Conservation (phyloP, 2,113 vertebrate species). For the Festucalex cinctus region DNA sequence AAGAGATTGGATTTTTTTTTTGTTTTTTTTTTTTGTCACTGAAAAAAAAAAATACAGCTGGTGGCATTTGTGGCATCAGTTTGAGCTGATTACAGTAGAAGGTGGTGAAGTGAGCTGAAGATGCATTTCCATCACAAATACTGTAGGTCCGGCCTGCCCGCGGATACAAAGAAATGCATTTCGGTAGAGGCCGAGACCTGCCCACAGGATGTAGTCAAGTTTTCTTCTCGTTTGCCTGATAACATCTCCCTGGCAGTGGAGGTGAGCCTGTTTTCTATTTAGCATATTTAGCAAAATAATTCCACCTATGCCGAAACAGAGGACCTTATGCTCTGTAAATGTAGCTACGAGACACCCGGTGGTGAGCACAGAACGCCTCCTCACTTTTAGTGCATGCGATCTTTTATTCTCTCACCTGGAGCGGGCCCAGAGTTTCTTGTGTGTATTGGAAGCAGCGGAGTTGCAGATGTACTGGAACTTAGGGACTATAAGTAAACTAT, state of each 20-base stretch:
- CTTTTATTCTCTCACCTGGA: slow-evolving; percentile 52
- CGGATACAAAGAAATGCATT: slow-evolving; percentile 36
- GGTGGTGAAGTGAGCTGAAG: slow-evolving; percentile 70
- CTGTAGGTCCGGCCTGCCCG: slow-evolving; percentile 53
- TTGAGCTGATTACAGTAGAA: slow-evolving; percentile 67
- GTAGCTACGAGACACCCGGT: slow-evolving; percentile 22
- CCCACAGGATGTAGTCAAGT: slow-evolving; percentile 55
- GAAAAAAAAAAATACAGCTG: slow-evolving; percentile 34
- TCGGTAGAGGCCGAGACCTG: slow-evolving; percentile 46
- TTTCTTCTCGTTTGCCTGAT: slow-evolving; percentile 52
- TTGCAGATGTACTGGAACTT: slow-evolving; percentile 5
- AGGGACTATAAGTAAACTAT: neutral
- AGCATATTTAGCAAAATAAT: slow-evolving; percentile 12
- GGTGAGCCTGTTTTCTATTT: slow-evolving; percentile 22
- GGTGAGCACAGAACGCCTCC: slow-evolving; percentile 34
- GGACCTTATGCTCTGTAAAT: slow-evolving; percentile 27
- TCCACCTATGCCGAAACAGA: slow-evolving; percentile 33
- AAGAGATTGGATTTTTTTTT: slow-evolving; percentile 28
- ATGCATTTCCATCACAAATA: slow-evolving; percentile 76
- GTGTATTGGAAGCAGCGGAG: slow-evolving; percentile 23
- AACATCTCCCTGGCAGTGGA: slow-evolving; percentile 28
- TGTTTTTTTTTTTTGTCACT: slow-evolving; percentile 30
- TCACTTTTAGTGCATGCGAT: slow-evolving; percentile 22
- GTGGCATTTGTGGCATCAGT: slow-evolving; percentile 69
- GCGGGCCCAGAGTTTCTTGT: slow-evolving; percentile 19